Evolutionary conservation across 2,797 vertebrate species (phyloP), one percentile per base, ranked within the genome.

Genomic region (Pseudotriccus pelzelni): DNA sequence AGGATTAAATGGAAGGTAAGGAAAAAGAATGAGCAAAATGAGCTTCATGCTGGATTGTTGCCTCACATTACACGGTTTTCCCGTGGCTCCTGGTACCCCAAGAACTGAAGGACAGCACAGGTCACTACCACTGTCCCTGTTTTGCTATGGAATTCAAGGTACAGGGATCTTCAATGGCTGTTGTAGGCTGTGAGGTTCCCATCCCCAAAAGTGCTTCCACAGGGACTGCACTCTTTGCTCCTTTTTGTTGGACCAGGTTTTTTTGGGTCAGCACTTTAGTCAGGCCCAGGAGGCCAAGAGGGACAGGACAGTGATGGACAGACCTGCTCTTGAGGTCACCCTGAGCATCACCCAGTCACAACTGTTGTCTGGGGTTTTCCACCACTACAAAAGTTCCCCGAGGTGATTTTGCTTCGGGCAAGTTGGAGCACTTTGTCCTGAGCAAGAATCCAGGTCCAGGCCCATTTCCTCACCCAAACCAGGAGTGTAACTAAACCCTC

Each of bases 81-180:
- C 37, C 2, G 0, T 16, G 14, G 27, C 14, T 87, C 24, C 64
- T 68, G 37, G 3, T 14, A 73, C 7, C 9, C 6, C 15, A 8
- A 47, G 32, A 23, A 4, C 43, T 20, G 41, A 70, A 89, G 10
- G 20, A 15, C 22, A 69, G 20, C 11, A 27, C 41, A 56, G 56
- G 10, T 2, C 53, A 46, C 30, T 84, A 12, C 25, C 37, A 16
- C 30, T 25, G 11, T 36, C 46, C 41, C 8, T 62, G 0, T 8
- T 63, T 55, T 58, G 6, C 19, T 63, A 10, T 32, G 47, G 46
- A n/a, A n/a, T 63, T 83, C 1, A 18, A 19, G 17, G 12, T 15
- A 5, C 4, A 7, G 1, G 1, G 27, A 18, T 46, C 16, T 44
- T 16, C 28, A 52, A 1, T 4, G 83, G 27, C 13, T 78, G 34